These are phyloP conservation scores for Romanogobio albipinnatus DNA, from an alignment of 2,113 vertebrate genomes.

Conservation along the genomic window DNA sequence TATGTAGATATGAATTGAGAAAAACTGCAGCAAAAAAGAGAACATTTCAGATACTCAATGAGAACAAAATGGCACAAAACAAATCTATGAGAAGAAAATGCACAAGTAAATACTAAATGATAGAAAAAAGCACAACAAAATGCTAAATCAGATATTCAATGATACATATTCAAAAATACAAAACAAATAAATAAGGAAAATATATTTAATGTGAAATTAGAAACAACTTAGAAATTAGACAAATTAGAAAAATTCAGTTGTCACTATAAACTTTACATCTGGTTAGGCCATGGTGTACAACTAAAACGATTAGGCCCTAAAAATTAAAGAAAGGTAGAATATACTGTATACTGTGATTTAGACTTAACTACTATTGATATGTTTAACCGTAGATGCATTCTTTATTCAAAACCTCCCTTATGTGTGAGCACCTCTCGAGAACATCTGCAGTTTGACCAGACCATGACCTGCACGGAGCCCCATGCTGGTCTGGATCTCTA, in stretches of 20 bases:
- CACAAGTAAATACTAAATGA: background rate
- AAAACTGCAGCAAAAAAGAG: background rate
- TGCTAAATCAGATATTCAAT: background rate
- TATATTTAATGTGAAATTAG: background rate
- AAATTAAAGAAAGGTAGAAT: background rate
- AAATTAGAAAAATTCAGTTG: background rate
- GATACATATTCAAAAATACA: background rate
- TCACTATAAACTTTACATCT: no score
- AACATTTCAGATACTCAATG: background rate
- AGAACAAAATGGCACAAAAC: background rate
- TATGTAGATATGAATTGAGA: no score
- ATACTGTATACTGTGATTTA: background rate
- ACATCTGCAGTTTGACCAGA: slow-evolving; percentile 44
- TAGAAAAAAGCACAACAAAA: background rate
- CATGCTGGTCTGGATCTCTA: slow-evolving; percentile 36
- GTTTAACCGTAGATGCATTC: background rate
- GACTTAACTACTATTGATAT: background rate
- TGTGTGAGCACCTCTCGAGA: slow-evolving; percentile 3
- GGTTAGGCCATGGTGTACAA: background rate
- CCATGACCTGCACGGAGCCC: slow-evolving; percentile 20
- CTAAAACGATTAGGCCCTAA: background rate
- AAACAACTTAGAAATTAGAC: no score
- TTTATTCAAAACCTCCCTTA: background rate
- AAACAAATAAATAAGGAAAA: background rate
- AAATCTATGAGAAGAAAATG: background rate